phyloP scores from a whole-genome alignment of 1,140 invertebrate species.

The Drosophila yakuba region DNA sequence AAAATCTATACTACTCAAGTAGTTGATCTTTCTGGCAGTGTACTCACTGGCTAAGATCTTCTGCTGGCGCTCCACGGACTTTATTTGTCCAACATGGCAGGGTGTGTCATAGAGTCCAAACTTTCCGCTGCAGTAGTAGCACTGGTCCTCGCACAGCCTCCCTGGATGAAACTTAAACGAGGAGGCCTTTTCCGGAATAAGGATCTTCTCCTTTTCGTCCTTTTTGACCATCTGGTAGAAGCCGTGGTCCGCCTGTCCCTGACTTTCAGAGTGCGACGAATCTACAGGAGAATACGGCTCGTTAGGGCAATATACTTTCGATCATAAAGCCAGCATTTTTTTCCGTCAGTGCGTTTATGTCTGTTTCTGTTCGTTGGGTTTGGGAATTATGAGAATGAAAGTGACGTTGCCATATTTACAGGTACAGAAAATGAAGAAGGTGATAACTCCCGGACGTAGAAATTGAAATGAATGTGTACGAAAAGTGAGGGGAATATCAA shows the following conservation, averaged over 20 bases:
- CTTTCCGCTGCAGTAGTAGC: conserved; percentile 93
- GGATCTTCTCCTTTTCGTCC: conserved; percentile 87
- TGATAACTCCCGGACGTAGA: neutral
- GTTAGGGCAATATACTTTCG: neutral
- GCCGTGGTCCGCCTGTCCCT: conserved; percentile 51
- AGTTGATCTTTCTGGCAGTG: neutral
- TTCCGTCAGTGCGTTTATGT: neutral
- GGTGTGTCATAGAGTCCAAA: conserved; percentile 93
- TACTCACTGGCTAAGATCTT: conserved; percentile 89
- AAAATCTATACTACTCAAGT: neutral
- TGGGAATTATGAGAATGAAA: neutral
- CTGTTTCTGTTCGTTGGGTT: neutral
- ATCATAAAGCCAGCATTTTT: neutral
- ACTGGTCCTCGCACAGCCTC: conserved; percentile 91
- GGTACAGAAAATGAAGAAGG: conserved; percentile 6
- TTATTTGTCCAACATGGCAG: conserved; percentile 93
- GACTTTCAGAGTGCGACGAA: conserved; percentile 77
- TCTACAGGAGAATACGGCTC: conserved; percentile 34
- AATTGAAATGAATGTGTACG: neutral
- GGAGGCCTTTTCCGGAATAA: conserved; percentile 94
- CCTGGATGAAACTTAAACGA: conserved; percentile 94
- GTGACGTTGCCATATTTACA: conserved; percentile 39
- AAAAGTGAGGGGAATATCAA: conserved; percentile 6
- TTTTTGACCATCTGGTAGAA: conserved; percentile 86
- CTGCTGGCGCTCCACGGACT: conserved; percentile 90